phyloP scores from a whole-genome alignment of 2,797 vertebrate species.

The Tamandua tetradactyla region DNA sequence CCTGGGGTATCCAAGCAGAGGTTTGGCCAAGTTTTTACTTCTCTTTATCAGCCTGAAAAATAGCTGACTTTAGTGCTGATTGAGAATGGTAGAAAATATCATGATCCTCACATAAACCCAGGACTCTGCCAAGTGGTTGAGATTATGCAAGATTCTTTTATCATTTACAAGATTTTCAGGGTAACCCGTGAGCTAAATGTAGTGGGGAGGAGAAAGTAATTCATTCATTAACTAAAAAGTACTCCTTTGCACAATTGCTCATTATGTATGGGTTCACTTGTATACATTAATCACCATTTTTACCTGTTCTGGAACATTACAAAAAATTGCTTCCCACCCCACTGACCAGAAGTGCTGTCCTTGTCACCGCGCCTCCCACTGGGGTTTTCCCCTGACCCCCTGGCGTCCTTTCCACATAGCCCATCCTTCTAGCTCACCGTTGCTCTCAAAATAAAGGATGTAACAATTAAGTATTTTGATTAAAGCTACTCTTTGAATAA shows the following conservation, averaged over 20 bases:
- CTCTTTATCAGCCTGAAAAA: neutral
- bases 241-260: neutral
- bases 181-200: neutral
- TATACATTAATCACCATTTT: slow-evolving; percentile 3
- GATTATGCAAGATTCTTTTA: neutral
- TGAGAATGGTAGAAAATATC: neutral
- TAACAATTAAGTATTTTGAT: slow-evolving; percentile 12
- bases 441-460: neutral
- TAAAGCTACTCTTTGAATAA: slow-evolving; percentile 10
- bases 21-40: neutral
- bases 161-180: slow-evolving; percentile 30
- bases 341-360: neutral
- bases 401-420: neutral
- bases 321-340: neutral
- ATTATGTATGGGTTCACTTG: neutral
- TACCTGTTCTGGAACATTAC: neutral
- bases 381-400: neutral
- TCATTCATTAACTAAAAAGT: neutral
- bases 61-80: neutral
- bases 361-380: neutral
- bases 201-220: neutral
- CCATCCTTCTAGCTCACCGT: neutral
- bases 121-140: slow-evolving; percentile 20
- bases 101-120: neutral
- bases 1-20: neutral